Evolutionary conservation across 2,888 invertebrate genomes (phyloP), one percentile per base, ranked within the genome.

Genomic region (Dryomyza anilis): DNA sequence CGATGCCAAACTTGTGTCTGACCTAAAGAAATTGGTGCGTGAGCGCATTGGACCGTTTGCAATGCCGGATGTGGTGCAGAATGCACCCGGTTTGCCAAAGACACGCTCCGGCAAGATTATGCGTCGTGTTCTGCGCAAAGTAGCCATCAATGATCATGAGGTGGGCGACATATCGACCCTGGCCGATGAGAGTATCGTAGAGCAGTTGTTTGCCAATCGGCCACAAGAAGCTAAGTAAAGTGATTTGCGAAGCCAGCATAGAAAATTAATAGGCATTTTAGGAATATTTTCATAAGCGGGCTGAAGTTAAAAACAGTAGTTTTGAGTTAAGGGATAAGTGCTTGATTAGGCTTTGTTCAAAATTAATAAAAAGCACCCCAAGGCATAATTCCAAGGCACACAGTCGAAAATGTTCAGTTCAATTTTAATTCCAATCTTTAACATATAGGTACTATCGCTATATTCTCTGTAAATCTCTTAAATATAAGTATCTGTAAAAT

Each of bases 31-130:
- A 71, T 83, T 88, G 85, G 96, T 98, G 1, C 89, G 98, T 53
- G 89, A 90, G 72, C 91, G 93, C 75, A 98, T 98, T 74, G 98
- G 98, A 48, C 93, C 98, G 0, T 97, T 99, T 82, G 98, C 98
- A 0, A 89, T 92, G 74, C 98, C 98, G 0, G 98, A 98, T 80
- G 89, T 91, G 39, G 91, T 99, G 65, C 98, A 99, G 73, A 89
- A 94, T 81, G 97, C 98, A 0, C 95, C 96, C 0, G 93, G 91
- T 0, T 85, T 99, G 69, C 99, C 99, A 0, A 98, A 98, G 84
- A 98, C 98, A 0, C 87, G 98, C 55, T 98, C 98, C 0, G 99
- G 99, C 2, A 99, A 99, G 85, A 98, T 99, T 67, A 98, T 99
- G 95, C 88, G 99, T 67, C 88, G 99, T 70, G 92, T 99, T 65